Base-by-base conservation (phyloP, 2,797 vertebrate genomes). In the Helarctos malayanus region DNA sequence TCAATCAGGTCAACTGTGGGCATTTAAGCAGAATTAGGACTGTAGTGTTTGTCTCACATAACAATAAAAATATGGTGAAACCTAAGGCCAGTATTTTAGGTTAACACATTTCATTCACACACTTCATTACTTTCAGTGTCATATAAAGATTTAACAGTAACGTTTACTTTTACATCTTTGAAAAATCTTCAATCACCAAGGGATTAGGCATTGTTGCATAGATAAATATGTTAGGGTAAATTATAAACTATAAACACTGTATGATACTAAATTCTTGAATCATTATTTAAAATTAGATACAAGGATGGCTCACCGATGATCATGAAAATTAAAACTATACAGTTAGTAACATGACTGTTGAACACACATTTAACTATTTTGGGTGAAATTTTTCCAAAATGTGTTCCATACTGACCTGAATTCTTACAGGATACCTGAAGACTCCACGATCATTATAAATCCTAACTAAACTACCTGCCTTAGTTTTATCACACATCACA, bases 121-220 rank as follows among this genome's bases (percentile, higher is more conserved):
- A 75, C 35, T 63, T 89, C 52, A 54, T 85, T 89, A 76, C 45
- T 89, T 81, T 91, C 75, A 38, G 32, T 29, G n/a, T 57, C 68
- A 81, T 38, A 57, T 78, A 75, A 89, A 94, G 84, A 85, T 85
- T 57, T 95, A 87, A 73, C 11, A 59, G 38, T 82, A 94, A 71
- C 27, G 83, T 91, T 89, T 92, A 76, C 63, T 80, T 86, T 69
- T 29, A 88, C 7, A 7, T 90, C 57, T 96, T 87, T 85, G 6
- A 79, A 92, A 63, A 63, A 75, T 32, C 21, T 87, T 47, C 19
- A 78, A 15, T 79, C 69, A 73, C 65, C 5, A 94, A 91, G 21
- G 88, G 35, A 78, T 35, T 80, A 63, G n/a, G 27, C 14, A 52
- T 79, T 89, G 6, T 45, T 90, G 65, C 25, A 85, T 7, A 88